phyloP scores from a whole-genome alignment of 1,140 invertebrate species.

The Cephus cinctus region DNA sequence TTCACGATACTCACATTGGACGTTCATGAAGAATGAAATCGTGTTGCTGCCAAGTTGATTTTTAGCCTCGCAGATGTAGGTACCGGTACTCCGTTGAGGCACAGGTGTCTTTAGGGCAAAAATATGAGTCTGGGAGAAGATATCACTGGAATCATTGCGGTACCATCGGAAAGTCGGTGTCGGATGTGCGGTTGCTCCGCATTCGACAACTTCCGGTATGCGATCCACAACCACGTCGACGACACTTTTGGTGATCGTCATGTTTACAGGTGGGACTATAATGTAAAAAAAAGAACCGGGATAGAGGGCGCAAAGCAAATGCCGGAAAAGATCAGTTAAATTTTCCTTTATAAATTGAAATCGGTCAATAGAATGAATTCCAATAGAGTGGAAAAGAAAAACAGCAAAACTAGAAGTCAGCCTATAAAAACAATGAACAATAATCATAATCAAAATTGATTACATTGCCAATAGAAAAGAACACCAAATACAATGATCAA shows the following conservation, averaged over 20 bases:
- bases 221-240: constrained; percentile 77
- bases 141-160: constrained; percentile 55
- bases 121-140: constrained; percentile 56
- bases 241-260: constrained; percentile 69
- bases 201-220: constrained; percentile 73
- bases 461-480: too few relatives aligned
- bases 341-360: too few relatives aligned
- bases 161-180: constrained; percentile 70
- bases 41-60: constrained; percentile 73
- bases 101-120: constrained; percentile 62
- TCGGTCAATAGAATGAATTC: too few relatives aligned
- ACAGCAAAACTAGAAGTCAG: too few relatives aligned
- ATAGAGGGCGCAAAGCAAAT: too few relatives aligned
- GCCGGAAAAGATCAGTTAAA: too few relatives aligned
- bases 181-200: constrained; percentile 73
- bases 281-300: constrained; percentile 21
- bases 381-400: constrained; percentile 4
- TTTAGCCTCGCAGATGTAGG: constrained; percentile 73
- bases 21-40: constrained; percentile 69
- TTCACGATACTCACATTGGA: constrained; percentile 71
- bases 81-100: constrained; percentile 64
- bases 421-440: too few relatives aligned
- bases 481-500: too few relatives aligned
- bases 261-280: constrained; percentile 83
- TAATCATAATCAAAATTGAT: too few relatives aligned